Evolutionary conservation across 2,888 invertebrate species (phyloP), one percentile per base, ranked within the genome.

Genomic region (Poecilus cupreus): DNA sequence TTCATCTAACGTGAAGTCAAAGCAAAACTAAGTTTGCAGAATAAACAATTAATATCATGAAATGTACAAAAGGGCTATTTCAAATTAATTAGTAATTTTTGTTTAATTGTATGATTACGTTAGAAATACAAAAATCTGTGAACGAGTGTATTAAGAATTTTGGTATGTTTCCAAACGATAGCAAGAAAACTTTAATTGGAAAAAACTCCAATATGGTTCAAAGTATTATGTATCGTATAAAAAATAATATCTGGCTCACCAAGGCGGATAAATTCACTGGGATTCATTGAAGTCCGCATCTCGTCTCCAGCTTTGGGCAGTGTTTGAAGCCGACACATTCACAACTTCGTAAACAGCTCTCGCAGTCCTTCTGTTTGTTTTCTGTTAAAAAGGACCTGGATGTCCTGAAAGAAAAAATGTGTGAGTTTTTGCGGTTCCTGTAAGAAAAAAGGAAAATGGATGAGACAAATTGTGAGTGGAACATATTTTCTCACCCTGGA

Each of bases 401-500:
- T 5, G 26, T 54, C 26, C 68, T 39, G 68, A 18, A 68, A 68
- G 39, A 68, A 68, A 68, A 68, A 37, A 20, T 68, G 54, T 54
- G 68, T 43, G 43, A 32, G 43, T 75, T 75, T 75, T 75, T 75
- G 51, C 75, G 32, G 51, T 49, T 13, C 37, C 26, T 24, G 49
- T 49, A 54, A 70, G 54, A 51, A 80, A 51, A 32, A 70, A 70
- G 54, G 80, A 70, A 70, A 51, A 70, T 49, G 80, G 54, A 80
- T 26, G 70, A 70, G 54, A 80, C 49, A 80, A 70, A 70, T 79
- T 79, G 68, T 43, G 26, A 77, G 60, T 60, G 64, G 49, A 64
- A 77, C 60, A 57, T 77, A 77, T 77, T 77, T 77, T 77, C 60
- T 60, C 77, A 60, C 77, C 64, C 77, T 77, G 60, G 60, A 77